phyloP scores from a whole-genome alignment of 2,888 invertebrate species.

The Tetragnatha montana region DNA sequence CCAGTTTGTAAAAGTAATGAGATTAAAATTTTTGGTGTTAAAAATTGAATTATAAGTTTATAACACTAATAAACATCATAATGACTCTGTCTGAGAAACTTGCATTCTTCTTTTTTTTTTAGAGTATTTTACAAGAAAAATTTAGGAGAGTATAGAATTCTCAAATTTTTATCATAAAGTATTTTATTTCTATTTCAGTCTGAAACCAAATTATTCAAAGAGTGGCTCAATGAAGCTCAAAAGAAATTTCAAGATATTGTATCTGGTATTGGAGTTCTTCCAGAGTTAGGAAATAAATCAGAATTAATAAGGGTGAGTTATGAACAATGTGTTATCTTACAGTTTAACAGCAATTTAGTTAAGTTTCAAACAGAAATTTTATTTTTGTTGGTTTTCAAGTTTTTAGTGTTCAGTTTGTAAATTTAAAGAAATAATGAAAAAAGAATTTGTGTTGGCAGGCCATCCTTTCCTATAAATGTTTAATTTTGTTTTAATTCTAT shows the following conservation, averaged over 20 bases:
- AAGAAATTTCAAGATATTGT: conserved; percentile 90
- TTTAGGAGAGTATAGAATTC: neutral
- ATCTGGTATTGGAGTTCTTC: conserved; percentile 85
- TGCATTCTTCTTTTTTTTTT: neutral
- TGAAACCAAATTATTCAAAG: conserved; percentile 87
- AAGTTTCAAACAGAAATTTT: too few relatives aligned
- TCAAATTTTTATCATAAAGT: neutral
- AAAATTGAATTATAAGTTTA: too few relatives aligned
- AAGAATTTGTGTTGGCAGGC: too few relatives aligned
- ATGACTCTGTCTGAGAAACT: neutral
- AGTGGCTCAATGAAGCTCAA: conserved; percentile 89
- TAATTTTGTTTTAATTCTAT: too few relatives aligned
- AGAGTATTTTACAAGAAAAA: too few relatives aligned
- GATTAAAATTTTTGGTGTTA: too few relatives aligned
- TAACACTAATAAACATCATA: neutral
- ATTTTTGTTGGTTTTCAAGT: too few relatives aligned
- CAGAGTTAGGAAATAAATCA: conserved; percentile 78
- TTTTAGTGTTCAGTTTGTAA: too few relatives aligned
- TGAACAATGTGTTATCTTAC: neutral
- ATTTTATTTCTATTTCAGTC: conserved; percentile 70
- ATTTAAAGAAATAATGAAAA: too few relatives aligned
- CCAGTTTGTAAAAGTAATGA: too few relatives aligned
- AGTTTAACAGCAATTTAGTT: too few relatives aligned
- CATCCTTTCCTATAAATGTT: too few relatives aligned
- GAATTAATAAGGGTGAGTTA: conserved; percentile 83